Percentiles rank a stretch among this genome's conserved stretches.
phyloP scores from a whole-genome alignment of 2,888 invertebrate genomes.

The Timema cristinae region DNA sequence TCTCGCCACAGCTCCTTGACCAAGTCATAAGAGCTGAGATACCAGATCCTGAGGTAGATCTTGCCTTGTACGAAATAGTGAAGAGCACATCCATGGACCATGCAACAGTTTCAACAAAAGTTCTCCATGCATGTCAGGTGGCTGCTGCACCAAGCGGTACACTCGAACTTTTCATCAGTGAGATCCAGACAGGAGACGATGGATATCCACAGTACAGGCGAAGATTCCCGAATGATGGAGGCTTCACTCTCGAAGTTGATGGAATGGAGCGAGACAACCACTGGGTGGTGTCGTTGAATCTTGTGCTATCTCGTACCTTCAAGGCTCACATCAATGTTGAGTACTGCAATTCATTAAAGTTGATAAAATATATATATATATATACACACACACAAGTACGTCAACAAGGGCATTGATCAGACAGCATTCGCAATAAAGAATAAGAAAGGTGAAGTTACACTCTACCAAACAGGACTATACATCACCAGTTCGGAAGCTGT shows the following conservation, averaged over 20 bases:
- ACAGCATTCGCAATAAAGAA: constrained; percentile 32
- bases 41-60: constrained; percentile 35
- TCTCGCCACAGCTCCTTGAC: constrained; percentile 35
- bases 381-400: no score
- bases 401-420: constrained; percentile 35
- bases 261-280: constrained; percentile 27
- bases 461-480: constrained; percentile 35
- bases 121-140: constrained; percentile 36
- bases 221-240: constrained; percentile 20
- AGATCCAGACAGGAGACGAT: constrained; percentile 31
- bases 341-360: constrained; percentile 9
- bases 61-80: constrained; percentile 35
- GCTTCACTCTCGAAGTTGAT: neutral
- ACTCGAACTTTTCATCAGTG: constrained; percentile 35
- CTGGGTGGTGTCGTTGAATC: constrained; percentile 30
- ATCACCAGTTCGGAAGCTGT: constrained; percentile 35
- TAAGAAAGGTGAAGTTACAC: constrained; percentile 37
- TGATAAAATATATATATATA: constrained; percentile 33
- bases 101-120: constrained; percentile 36
- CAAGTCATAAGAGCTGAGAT: constrained; percentile 36
- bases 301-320: constrained; percentile 25
- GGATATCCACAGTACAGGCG: constrained; percentile 42
- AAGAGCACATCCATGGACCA: constrained; percentile 41
- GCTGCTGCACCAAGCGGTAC: constrained; percentile 37
- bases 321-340: constrained; percentile 34